These are phyloP conservation scores for Brachirus orientalis DNA, from an alignment of 2,113 vertebrate genomes.

Conservation along the genomic window DNA sequence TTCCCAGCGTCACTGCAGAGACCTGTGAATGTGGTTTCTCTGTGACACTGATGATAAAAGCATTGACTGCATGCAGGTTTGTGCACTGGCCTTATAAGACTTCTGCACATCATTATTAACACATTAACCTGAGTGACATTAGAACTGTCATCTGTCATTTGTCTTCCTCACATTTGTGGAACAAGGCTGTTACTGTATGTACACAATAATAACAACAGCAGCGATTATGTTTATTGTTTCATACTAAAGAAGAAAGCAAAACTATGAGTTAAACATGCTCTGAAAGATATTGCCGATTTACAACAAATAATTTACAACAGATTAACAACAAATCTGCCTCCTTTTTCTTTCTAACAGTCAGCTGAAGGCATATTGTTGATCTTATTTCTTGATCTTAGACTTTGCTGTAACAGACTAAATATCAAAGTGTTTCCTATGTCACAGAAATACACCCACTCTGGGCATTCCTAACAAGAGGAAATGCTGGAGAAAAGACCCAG, in stretches of 20 bases:
- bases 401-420: constrained; percentile 15
- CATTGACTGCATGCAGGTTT: neutral
- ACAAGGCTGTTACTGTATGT: constrained; percentile 37
- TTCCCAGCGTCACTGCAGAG: constrained; percentile 30
- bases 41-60: constrained; percentile 19
- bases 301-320: constrained; percentile 25
- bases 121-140: neutral
- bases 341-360: neutral
- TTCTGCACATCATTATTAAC: constrained; percentile 12
- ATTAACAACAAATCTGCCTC: constrained; percentile 17
- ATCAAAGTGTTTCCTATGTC: constrained; percentile 51
- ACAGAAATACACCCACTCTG: constrained; percentile 35
- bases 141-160: neutral
- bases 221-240: constrained; percentile 70
- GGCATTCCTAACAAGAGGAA: constrained; percentile 55
- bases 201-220: constrained; percentile 68
- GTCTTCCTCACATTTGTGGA: constrained; percentile 9
- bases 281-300: constrained; percentile 44
- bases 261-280: constrained; percentile 65
- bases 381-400: constrained; percentile 27
- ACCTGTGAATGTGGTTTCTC: neutral
- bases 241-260: constrained; percentile 63
- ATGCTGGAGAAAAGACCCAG: constrained; percentile 48
- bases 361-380: constrained; percentile 8
- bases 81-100: too few relatives aligned